Conservation (phyloP, 1,140 invertebrate genomes). For the Laodelphax striatellus region DNA sequence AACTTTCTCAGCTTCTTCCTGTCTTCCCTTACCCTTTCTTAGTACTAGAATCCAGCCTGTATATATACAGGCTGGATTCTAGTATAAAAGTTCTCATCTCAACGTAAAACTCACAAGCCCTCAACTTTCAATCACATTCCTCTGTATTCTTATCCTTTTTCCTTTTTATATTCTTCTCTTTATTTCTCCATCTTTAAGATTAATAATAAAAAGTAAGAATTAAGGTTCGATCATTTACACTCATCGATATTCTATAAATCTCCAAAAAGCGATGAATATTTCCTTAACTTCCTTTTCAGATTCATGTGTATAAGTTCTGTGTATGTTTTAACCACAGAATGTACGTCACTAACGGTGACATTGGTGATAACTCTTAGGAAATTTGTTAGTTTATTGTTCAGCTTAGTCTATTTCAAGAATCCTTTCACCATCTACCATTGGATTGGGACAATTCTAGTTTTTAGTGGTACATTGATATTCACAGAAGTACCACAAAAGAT, state of each 20-base stretch:
- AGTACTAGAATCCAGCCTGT: no score
- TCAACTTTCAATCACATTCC: no score
- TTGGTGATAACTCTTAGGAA: conserved; percentile 91
- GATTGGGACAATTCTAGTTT: conserved; percentile 84
- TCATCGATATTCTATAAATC: not conserved
- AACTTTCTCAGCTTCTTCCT: no score
- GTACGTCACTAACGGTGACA: conserved; percentile 88
- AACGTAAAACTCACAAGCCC: no score
- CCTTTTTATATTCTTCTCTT: no score
- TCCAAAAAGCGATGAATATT: not conserved
- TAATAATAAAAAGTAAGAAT: not conserved
- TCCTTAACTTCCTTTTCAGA: conserved; percentile 35
- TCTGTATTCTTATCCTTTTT: no score
- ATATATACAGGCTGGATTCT: no score
- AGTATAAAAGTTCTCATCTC: no score
- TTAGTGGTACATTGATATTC: conserved; percentile 86
- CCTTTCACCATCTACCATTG: conserved; percentile 87
- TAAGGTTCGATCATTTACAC: not conserved
- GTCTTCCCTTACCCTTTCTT: no score
- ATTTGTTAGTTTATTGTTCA: conserved; percentile 88
- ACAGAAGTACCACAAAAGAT: conserved; percentile 50
- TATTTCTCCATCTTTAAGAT: no score
- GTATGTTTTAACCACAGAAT: conserved; percentile 87
- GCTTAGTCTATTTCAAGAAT: conserved; percentile 92
- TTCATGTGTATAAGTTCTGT: conserved; percentile 89